Percentiles rank a stretch among this genome's conserved stretches.
Evolutionary conservation across 2,113 vertebrate species (phyloP).

Genomic region (Paradisaea rubra): DNA sequence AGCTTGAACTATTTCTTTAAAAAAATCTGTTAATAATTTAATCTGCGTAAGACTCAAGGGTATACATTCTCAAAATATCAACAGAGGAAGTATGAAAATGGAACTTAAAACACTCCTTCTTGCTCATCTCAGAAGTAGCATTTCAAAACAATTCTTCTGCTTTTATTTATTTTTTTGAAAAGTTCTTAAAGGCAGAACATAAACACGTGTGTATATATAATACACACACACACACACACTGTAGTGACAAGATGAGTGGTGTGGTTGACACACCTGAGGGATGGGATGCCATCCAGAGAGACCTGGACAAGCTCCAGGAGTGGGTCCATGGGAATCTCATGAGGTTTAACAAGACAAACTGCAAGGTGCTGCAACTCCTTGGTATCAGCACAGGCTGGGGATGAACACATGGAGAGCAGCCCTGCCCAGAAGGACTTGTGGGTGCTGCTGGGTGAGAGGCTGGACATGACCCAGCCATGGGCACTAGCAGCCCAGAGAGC

Average conservation of each 20-base stretch:
- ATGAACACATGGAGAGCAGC: not conserved
- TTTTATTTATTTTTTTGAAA: not conserved
- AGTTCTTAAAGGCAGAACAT: not conserved
- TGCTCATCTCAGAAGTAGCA: not conserved
- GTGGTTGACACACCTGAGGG: not conserved
- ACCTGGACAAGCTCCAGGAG: not conserved
- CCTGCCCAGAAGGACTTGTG: not conserved
- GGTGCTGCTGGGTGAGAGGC: not conserved
- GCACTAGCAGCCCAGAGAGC: not conserved
- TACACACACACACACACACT: fast-evolving
- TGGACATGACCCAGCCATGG: not conserved
- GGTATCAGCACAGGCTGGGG: not conserved
- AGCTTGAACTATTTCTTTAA: not conserved
- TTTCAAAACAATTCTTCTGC: not conserved
- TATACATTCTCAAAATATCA: not conserved
- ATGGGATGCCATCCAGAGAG: not conserved
- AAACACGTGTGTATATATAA: fast-evolving
- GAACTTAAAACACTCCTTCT: not conserved
- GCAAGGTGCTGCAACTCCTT: too few species aligned
- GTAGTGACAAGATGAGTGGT: not conserved
- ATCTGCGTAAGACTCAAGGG: not conserved
- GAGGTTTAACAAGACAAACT: not conserved
- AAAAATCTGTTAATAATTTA: not conserved
- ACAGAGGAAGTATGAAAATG: not conserved
- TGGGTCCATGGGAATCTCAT: fast-evolving